phyloP scores from a whole-genome alignment of 2,113 vertebrate species.

The Stigmatopora argus region DNA sequence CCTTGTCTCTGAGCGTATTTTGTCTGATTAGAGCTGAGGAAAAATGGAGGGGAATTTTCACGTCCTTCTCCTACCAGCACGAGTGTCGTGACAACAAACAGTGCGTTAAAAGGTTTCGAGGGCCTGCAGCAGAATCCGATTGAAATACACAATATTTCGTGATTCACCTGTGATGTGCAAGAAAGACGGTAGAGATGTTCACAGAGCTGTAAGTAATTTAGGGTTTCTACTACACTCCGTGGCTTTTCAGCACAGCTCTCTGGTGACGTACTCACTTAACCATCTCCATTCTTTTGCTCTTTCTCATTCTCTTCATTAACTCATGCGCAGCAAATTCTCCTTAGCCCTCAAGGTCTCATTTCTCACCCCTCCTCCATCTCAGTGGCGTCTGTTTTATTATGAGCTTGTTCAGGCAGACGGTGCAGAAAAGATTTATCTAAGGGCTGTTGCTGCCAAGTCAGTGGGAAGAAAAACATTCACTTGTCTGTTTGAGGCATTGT shows the following conservation, averaged over 20 bases:
- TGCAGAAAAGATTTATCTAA: conserved; percentile 63
- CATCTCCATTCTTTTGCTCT: conserved; percentile 51
- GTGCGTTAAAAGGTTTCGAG: conserved; percentile 13
- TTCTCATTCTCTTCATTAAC: conserved; percentile 66
- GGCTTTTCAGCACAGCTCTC: conserved; percentile 50
- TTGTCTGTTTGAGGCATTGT: conserved; percentile 61
- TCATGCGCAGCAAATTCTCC: conserved; percentile 60
- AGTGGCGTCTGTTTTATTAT: conserved; percentile 60
- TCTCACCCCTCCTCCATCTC: conserved; percentile 31
- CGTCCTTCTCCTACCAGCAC: no score
- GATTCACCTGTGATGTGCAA: conserved; percentile 35
- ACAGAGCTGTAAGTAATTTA: conserved; percentile 53
- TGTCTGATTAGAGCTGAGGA: conserved; percentile 52
- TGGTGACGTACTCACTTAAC: conserved; percentile 64
- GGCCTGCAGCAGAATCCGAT: conserved; percentile 23
- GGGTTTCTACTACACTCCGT: conserved; percentile 48
- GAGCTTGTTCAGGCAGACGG: conserved; percentile 61
- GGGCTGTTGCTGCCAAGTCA: conserved; percentile 62
- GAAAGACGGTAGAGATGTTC: conserved; percentile 43
- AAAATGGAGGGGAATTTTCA: conserved; percentile 41
- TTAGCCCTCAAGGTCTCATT: conserved; percentile 56
- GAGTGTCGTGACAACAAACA: no score
- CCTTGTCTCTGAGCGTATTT: conserved; percentile 68
- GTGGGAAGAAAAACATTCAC: conserved; percentile 51
- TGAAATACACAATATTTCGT: conserved; percentile 22